Base-by-base conservation (phyloP, 1,140 invertebrate species). In the Adoxophyes honmai region DNA sequence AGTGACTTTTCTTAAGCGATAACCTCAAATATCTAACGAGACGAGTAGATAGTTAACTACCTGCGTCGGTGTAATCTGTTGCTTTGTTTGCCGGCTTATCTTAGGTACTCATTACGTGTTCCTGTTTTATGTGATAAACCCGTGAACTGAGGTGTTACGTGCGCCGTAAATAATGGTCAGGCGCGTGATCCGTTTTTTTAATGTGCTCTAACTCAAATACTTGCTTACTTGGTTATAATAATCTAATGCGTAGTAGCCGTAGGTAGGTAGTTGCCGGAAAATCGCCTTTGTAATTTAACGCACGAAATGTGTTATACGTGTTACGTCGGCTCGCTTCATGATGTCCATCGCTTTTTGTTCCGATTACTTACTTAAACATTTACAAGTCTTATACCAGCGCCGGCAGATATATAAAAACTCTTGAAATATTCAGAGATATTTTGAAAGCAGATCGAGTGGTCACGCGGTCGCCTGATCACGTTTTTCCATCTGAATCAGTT, bases 401-500 rank as follows among this genome's bases (percentile, higher is more conserved):
- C n/a, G n/a, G n/a, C n/a, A n/a, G 21, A 28, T 2, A 6, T 28
- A 28, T 28, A 6, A 28, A 28, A 28, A 28, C 21, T 28, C 21
- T 28, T 28, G 21, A 28, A 28, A 28, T 28, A 28, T 28, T 28
- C 21, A 28, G 21, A 3, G 21, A 28, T 28, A 28, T 28, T 28
- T 28, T 28, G 6, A 28, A 28, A n/a, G n/a, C n/a, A n/a, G n/a
- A n/a, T n/a, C n/a, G n/a, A n/a, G n/a, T n/a, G n/a, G 42, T 48
- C 42, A 48, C 42, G 42, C 16, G 42, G 15, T 48, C 10, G n/a
- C 9, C 15, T 7, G 42, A 11, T 48, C 42, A 48, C 42, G 42
- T 48, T 48, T 48, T 48, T 18, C 18, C 21, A 48, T 48, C 21
- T 48, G 16, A 44, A 48, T 48, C 15, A 48, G 42, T 48, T 28